Conservation (phyloP, 2,888 invertebrate genomes). For the Camponotus fellah region DNA sequence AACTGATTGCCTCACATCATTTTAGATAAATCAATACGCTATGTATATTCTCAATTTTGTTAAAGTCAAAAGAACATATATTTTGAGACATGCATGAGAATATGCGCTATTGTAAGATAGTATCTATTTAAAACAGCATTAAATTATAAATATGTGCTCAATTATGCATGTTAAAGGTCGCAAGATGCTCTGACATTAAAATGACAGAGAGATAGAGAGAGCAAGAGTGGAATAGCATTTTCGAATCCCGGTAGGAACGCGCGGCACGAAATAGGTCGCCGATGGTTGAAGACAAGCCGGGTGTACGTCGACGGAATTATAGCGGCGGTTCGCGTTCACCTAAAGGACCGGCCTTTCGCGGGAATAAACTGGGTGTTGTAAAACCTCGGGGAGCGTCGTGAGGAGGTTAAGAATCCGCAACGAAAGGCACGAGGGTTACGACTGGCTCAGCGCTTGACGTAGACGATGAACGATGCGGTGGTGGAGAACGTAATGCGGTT, state of each 20-base stretch:
- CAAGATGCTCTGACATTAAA: background rate
- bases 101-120: background rate
- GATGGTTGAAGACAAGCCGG: constrained; percentile 60
- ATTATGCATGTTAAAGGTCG: background rate
- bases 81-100: background rate
- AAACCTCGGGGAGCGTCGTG: constrained; percentile 63
- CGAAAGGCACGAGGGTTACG: constrained; percentile 52
- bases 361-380: constrained; percentile 60
- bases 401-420: constrained; percentile 66
- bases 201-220: background rate
- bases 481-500: constrained; percentile 52
- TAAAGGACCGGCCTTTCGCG: constrained; percentile 57
- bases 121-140: constrained; percentile 17
- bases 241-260: constrained; percentile 37
- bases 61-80: background rate
- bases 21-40: background rate
- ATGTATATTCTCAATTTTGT: background rate
- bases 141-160: constrained; percentile 2
- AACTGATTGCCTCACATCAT: background rate
- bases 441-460: constrained; percentile 57
- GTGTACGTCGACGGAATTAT: constrained; percentile 57
- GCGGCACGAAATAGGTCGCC: constrained; percentile 62
- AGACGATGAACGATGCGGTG: constrained; percentile 51
- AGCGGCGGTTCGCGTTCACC: constrained; percentile 58
- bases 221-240: background rate